Evolutionary conservation across 2,113 vertebrate genomes (phyloP).

Genomic region (Lathamus discolor): DNA sequence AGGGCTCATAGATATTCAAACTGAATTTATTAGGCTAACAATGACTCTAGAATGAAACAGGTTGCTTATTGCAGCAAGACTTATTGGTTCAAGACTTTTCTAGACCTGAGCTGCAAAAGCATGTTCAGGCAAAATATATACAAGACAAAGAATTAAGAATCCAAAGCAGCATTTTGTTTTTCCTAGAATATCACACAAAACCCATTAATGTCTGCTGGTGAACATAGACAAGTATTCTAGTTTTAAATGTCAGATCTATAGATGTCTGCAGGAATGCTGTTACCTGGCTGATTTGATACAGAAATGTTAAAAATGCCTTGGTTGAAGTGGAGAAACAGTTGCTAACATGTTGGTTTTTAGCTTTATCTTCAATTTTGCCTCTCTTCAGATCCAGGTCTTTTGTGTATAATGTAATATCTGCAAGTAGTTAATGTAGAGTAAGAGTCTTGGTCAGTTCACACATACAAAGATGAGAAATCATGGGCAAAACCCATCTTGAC

Average conservation of each 20-base stretch:
- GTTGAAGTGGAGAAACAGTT: not conserved
- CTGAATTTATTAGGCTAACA: not conserved
- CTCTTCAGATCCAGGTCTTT: not conserved
- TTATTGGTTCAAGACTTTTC: not conserved
- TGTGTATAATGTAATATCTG: not conserved
- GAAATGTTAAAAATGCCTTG: not conserved
- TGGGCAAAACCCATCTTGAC: not conserved
- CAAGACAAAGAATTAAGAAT: not conserved
- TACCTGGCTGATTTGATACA: not conserved
- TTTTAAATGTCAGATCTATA: not conserved
- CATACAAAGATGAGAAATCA: not conserved
- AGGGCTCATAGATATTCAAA: conserved; percentile 20
- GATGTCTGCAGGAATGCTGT: not conserved
- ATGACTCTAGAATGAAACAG: conserved; percentile 11
- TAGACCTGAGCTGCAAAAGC: not conserved
- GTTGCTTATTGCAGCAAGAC: conserved; percentile 3
- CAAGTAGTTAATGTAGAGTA: not conserved
- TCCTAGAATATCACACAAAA: not conserved
- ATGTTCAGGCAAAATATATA: not conserved
- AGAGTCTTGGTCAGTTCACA: not conserved
- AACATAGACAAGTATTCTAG: not conserved
- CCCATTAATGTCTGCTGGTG: not conserved
- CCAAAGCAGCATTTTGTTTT: not conserved
- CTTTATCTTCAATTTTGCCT: not conserved
- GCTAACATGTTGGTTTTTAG: not conserved